Evolutionary conservation across 2,113 vertebrate species (phyloP).

Genomic region (Emydura subglobosa): DNA sequence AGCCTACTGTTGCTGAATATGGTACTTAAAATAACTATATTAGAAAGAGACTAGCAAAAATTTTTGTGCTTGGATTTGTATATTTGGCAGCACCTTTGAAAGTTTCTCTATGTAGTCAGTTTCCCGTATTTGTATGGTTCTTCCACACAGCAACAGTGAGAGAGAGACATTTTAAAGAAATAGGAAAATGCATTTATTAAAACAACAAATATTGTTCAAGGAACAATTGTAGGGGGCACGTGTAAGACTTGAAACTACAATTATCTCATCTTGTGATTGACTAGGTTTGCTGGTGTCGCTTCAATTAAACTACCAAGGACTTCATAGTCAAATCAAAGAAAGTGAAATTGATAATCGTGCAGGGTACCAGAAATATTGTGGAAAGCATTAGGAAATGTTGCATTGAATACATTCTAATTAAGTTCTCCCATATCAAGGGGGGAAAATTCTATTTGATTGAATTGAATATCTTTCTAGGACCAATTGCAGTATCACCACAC

Average conservation of each 20-base stretch:
- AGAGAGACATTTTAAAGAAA: neutral
- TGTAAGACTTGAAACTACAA: neutral
- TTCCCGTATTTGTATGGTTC: neutral
- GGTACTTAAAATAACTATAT: neutral
- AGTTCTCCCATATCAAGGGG: neutral
- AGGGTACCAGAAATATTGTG: neutral
- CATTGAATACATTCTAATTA: neutral
- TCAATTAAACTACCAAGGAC: neutral
- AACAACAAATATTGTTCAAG: neutral
- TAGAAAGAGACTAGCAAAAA: neutral
- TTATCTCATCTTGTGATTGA: neutral
- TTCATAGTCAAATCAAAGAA: neutral
- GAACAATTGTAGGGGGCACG: neutral
- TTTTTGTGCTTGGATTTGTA: neutral
- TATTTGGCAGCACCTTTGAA: neutral
- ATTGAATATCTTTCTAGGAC: neutral
- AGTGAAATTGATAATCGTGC: neutral
- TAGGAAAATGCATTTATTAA: neutral
- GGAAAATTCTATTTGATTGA: neutral
- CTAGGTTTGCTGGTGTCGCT: neutral
- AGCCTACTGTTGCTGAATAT: neutral
- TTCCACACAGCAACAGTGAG: neutral
- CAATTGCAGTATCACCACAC: neutral
- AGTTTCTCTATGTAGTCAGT: neutral
- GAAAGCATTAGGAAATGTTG: neutral